Percentiles rank a stretch among this genome's conserved stretches.
phyloP scores from a whole-genome alignment of 2,113 vertebrate species.

The Caloenas nicobarica region DNA sequence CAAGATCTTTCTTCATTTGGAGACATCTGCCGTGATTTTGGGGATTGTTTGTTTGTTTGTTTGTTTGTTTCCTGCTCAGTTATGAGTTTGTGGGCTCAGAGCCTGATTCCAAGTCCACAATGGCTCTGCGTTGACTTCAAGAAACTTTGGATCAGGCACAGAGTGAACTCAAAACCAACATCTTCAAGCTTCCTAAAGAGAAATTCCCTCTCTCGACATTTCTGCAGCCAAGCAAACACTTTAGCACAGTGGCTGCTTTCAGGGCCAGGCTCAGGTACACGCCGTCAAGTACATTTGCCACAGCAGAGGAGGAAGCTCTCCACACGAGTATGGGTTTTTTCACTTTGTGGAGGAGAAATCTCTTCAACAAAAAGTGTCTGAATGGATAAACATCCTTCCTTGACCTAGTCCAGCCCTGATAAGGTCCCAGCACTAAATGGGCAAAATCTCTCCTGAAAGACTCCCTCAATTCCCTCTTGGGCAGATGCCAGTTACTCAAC shows the following conservation, averaged over 20 bases:
- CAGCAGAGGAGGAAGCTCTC: constrained; percentile 57
- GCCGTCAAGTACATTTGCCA: constrained; percentile 25
- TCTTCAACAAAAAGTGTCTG: constrained; percentile 39
- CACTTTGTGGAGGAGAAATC: constrained; percentile 30
- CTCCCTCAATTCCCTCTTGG: not conserved
- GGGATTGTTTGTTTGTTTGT: too few relatives aligned
- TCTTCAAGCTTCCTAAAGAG: not conserved
- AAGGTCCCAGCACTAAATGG: not conserved
- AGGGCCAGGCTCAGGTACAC: constrained; percentile 1
- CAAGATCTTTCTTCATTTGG: not conserved
- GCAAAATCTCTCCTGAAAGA: not conserved
- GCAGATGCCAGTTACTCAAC: not conserved
- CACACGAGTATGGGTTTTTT: not conserved
- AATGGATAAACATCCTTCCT: constrained; percentile 53
- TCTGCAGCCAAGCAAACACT: constrained; percentile 59
- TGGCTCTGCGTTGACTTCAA: not conserved
- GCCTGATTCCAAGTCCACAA: not conserved
- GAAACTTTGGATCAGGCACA: not conserved
- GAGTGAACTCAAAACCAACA: not conserved
- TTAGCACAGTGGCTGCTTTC: constrained; percentile 53
- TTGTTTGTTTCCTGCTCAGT: not conserved
- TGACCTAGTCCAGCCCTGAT: not conserved
- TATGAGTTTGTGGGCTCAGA: not conserved
- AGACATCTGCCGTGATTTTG: not conserved
- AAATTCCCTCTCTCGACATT: constrained; percentile 50